Base-by-base conservation (phyloP, 2,888 invertebrate species). In the Aleiodes leptofemur region DNA sequence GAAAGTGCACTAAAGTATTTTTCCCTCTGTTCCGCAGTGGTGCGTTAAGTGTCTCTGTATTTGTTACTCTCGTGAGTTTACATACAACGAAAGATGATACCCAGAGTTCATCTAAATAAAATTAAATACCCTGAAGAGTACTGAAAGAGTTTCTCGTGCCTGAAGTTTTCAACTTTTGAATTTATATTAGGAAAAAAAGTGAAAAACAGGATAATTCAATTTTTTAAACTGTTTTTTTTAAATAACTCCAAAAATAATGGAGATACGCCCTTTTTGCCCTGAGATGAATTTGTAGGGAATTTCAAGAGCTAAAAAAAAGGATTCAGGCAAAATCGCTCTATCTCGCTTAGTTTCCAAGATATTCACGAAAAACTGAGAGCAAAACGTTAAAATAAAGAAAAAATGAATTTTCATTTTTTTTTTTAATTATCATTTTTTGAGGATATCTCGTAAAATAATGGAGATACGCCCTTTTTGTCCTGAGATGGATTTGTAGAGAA, bases 1-100 rank as follows among this genome's bases (percentile, higher is more conserved):
- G 81, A 82, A 78, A 80, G 78, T 80, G 79, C 76, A 83, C 83
- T 83, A 82, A 82, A 78, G 76, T 75, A 75, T 74, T 23, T 59
- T 72, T 72, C 66, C 69, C 73, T 57, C 38, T 31, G 61, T 59
- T 76, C 74, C 68, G 72, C 73, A 51, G 55, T 71, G 61, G 76
- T 61, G 61, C 43, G 53, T 69, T 53, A 16, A 72, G 76, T 69
- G 61, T 56, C 69, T 59, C 69, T 43, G 72, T 56, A 69, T 68
- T 59, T 61, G 76, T 76, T 23, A 29, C 64, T 68, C 68, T 34
- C 43, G 9, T 43, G 43, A 9, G 23, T 55, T 16, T 55, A 16
- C 23, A 55, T 55, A 29, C 55, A 55, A 16, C 16, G 55, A 29
- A 55, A 55, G 55, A 55, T 55, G 23, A 55, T 55, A 55, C 55